Evolutionary conservation across 2,113 vertebrate genomes (phyloP).

Genomic region (Hippolais icterina): DNA sequence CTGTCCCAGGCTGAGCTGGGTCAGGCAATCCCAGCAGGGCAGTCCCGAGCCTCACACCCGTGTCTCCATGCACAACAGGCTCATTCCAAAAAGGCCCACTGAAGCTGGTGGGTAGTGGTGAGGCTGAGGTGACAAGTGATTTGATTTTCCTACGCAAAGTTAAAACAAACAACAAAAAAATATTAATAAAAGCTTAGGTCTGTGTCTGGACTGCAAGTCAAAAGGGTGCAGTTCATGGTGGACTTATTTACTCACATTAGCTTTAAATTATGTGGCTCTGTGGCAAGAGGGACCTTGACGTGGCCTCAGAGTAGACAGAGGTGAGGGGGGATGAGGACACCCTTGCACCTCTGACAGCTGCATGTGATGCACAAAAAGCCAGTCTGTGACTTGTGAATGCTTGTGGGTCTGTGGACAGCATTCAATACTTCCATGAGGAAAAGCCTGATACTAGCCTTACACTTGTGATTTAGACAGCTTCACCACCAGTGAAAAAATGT

Average conservation of each 20-base stretch:
- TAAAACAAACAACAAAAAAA: background rate
- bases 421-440: background rate
- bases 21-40: background rate
- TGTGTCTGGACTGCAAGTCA: background rate
- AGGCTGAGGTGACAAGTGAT: background rate
- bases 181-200: background rate
- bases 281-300: rapidly evolving
- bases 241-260: rapidly evolving
- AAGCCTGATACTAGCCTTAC: background rate
- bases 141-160: background rate
- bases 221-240: background rate
- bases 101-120: rapidly evolving
- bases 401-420: background rate
- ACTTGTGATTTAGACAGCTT: background rate
- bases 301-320: background rate
- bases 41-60: rapidly evolving
- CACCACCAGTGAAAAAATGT: background rate
- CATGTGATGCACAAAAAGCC: rapidly evolving
- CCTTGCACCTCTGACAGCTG: background rate
- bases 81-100: background rate
- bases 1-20: rapidly evolving
- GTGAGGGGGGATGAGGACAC: background rate
- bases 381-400: background rate
- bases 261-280: background rate
- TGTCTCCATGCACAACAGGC: rapidly evolving